A percentile compares a stretch with the other conserved stretches of the same genome.
Evolutionary conservation across 2,113 vertebrate genomes (phyloP).

Genomic region (Macrotus californicus): DNA sequence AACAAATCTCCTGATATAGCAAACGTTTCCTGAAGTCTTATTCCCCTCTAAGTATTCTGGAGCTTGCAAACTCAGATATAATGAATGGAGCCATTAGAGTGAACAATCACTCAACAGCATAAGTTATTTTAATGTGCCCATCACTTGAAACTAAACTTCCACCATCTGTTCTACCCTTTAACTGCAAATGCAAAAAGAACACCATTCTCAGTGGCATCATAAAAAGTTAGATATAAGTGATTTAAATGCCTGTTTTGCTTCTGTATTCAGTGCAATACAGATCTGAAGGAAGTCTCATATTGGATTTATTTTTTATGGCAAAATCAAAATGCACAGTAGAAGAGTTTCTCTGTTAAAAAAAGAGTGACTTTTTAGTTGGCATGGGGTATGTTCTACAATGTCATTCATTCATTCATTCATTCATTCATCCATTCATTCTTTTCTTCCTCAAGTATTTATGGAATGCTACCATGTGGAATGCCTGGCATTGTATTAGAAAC

Average conservation of each 20-base stretch:
- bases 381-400: not conserved
- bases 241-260: conserved; percentile 75
- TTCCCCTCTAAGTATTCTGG: conserved; percentile 42
- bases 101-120: conserved; percentile 59
- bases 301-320: conserved; percentile 63
- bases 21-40: conserved; percentile 37
- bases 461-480: not conserved
- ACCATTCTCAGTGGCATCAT: conserved; percentile 64
- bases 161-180: conserved; percentile 74
- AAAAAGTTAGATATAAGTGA: conserved; percentile 76
- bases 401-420: not conserved
- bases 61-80: conserved; percentile 56
- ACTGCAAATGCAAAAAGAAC: conserved; percentile 72
- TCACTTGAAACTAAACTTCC: conserved; percentile 72
- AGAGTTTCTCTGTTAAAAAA: conserved; percentile 44
- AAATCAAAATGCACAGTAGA: conserved; percentile 65
- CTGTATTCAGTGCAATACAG: conserved; percentile 51
- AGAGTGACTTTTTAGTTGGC: conserved; percentile 23
- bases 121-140: conserved; percentile 74
- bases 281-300: conserved; percentile 48
- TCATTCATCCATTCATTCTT: not conserved
- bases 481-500: not conserved
- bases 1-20: not conserved
- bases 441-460: not conserved
- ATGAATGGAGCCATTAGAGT: conserved; percentile 54